Conservation (phyloP, 2,797 vertebrate genomes). For the Bovichtus diacanthus region DNA sequence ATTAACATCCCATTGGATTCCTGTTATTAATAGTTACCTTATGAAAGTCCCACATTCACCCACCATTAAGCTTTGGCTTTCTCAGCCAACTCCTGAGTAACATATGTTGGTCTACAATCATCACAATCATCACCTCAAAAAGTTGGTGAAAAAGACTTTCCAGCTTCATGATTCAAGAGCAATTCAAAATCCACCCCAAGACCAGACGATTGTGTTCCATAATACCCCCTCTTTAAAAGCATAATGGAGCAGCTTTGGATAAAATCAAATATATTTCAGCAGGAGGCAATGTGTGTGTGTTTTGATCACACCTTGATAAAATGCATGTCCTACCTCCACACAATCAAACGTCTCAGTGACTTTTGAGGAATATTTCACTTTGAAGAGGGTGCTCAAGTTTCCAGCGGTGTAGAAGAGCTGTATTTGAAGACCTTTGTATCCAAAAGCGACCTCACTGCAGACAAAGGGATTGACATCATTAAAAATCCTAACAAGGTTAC, state of each 20-base stretch:
- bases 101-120: too few relatives aligned
- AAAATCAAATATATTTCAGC: constrained; percentile 4
- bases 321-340: constrained; percentile 89
- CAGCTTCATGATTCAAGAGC: too few relatives aligned
- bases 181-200: too few relatives aligned
- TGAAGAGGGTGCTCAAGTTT: constrained; percentile 94
- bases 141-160: too few relatives aligned
- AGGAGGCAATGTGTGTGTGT: constrained; percentile 5
- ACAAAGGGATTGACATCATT: constrained; percentile 33
- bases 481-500: background rate
- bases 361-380: constrained; percentile 93
- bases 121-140: too few relatives aligned
- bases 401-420: constrained; percentile 94
- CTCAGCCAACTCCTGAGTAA: too few relatives aligned
- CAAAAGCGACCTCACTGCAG: constrained; percentile 95
- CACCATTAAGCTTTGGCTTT: background rate
- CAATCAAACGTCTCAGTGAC: constrained; percentile 95
- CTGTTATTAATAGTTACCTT: background rate
- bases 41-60: background rate
- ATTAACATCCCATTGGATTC: background rate
- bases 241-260: background rate
- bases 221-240: too few relatives aligned
- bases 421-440: constrained; percentile 97
- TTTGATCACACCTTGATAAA: background rate
- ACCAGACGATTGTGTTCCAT: too few relatives aligned